Evolutionary conservation across 2,797 vertebrate genomes (phyloP), one percentile per base, ranked within the genome.

Genomic region (Danio choprae): DNA sequence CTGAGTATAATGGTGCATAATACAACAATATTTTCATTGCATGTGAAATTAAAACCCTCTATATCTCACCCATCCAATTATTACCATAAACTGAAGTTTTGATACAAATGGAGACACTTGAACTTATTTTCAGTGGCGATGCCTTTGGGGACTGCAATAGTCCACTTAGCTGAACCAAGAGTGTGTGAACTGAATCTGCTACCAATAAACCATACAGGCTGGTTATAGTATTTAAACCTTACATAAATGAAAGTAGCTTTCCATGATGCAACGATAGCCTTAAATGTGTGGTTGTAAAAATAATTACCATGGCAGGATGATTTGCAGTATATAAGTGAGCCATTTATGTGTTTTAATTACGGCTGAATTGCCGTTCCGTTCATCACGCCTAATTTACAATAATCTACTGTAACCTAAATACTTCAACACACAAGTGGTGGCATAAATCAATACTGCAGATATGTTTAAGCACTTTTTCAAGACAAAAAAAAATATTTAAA

Each of bases 321-420:
- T 84, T 82, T 74, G 71, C 58, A 68, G 18, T 67, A 71, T 53
- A 62, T 29, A 29, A 87, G 53, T 70, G 59, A 81, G 56, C 41
- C 48, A 69, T 84, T 84, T 77, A 71, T 64, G 67, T 18, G 3
- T 73, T 77, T 83, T 82, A 74, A 84, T 83, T 81, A 80, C 13
- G 36, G 63, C 48, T 83, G 60, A 81, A 77, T 85, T 71, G 41
- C 46, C 9, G n/a, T 8, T 18, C n/a, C 9, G 51, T 83, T 81
- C 68, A 75, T 83, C 84, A 80, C 10, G 55, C 60, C 70, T 74
- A 74, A 83, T 84, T 85, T 77, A 74, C 40, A 50, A 72, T 58
- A 74, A 74, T 80, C 51, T 44, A n/a, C 59, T 36, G 36, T 58
- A 79, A 74, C 46, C 56, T 41, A 79, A 77, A 68, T 56, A 78